Base-by-base conservation (phyloP, 2,113 vertebrate species). In the Craseonycteris thonglongyai region DNA sequence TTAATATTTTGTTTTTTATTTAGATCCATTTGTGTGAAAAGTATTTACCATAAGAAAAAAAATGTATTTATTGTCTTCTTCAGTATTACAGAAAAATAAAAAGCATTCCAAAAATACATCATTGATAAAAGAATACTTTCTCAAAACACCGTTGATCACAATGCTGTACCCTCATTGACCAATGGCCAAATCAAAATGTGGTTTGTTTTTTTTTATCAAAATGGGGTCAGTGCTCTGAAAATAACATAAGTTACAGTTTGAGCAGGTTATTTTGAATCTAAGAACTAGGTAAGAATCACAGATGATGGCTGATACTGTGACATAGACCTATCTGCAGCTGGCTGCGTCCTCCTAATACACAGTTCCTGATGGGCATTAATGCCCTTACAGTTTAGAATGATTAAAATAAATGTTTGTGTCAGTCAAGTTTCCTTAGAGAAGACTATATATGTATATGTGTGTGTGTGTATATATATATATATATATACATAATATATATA, bases 1-100 rank as follows among this genome's bases (percentile, higher is more conserved):
- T 85, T 56, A 40, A 33, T 45, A 42, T 94, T 92, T 96, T 88
- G 56, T 87, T 91, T 93, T 92, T 90, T 76, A 42, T 83, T 92
- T 91, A 80, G 26, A 72, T 88, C 19, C 56, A 56, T 19, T 95
- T 93, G 30, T 82, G 88, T 90, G 33, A 33, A 71, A 90, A 91
- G 3, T 88, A 47, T 88, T 83, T 78, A 84, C 61, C 3, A 72
- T 96, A 90, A 96, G 7, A 95, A 97, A 71, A 51, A 54, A 68
- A 65, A 38, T 40, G 93, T 40, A 75, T 84, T 58, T 78, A 24
- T 66, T 65, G 18, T 45, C 30, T 65, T 72, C 2, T 11, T 65
- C 21, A 10, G 8, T 21, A 45, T 82, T 33, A n/a, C 21, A 93
- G 80, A 75, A 87, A 83, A 80, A 59, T 33, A 56, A 86, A 74